Base-by-base conservation (phyloP, 1,140 invertebrate species). In the Melipona quadrifasciata region DNA sequence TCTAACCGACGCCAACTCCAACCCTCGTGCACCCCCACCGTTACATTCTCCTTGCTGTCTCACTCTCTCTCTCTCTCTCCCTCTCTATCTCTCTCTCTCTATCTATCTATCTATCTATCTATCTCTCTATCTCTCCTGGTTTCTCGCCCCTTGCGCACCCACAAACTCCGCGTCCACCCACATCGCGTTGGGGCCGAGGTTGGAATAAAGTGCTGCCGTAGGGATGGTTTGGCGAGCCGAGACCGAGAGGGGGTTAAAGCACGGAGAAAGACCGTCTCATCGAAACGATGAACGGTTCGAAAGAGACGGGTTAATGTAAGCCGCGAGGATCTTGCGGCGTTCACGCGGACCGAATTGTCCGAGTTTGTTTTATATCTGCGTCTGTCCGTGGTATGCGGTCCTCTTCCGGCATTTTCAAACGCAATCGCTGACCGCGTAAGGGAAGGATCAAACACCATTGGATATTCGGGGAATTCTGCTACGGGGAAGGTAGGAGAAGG, bases 171-270 rank as follows among this genome's bases (percentile, higher is more conserved):
- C 76, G 86, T 71, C 85, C 88, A 86, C 85, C 86, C 85, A 86
- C 86, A 87, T 88, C 87, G 85, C 81, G 84, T 85, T 79, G 89
- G 21, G 77, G 80, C 83, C 82, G 71, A 90, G 90, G 86, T 90
- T 90, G 87, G 85, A 91, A 92, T 92, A 90, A 90, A 90, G 88
- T 89, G 88, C 85, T 77, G 88, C 81, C 84, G 77, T 75, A 89
- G 88, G 85, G 87, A 68, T 88, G 84, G 87, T 88, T 81, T 72
- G 73, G 64, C 80, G 74, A 73, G 65, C 58, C 87, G 68, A 27
- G 21, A 80, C 84, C 70, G n/a, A 78, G 73, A 51, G 53, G 82
- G 71, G 57, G 73, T 65, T 51, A n/a, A 34, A 72, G 74, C 10
- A 17, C 16, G 3, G 55, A 75, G 24, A 68, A 74, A 68, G 39